Percentiles rank a stretch among this genome's conserved stretches.
phyloP scores from a whole-genome alignment of 2,888 invertebrate genomes.

The Callyntrura sp. region DNA sequence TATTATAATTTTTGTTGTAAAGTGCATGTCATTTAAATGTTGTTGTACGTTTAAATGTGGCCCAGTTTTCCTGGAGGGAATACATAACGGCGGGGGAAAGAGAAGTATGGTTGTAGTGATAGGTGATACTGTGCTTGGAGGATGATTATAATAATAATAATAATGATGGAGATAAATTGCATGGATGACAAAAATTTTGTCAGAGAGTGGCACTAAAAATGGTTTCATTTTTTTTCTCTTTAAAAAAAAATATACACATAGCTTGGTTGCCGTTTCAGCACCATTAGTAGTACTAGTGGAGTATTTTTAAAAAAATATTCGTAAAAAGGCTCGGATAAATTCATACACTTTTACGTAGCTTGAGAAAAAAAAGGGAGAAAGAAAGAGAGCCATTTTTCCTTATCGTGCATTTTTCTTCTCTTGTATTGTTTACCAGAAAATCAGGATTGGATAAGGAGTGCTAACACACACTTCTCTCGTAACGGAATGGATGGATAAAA shows the following conservation, averaged over 20 bases:
- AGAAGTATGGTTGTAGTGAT: slow-evolving; percentile 13
- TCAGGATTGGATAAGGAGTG: slow-evolving; percentile 43
- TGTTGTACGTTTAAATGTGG: slow-evolving; percentile 36
- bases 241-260: background rate
- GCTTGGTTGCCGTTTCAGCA: slow-evolving; percentile 15
- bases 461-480: background rate
- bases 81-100: background rate
- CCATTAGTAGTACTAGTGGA: slow-evolving; percentile 23
- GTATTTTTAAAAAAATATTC: background rate
- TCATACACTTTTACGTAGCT: too few relatives aligned
- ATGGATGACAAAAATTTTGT: slow-evolving; percentile 21
- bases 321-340: slow-evolving; percentile 12
- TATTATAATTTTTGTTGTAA: slow-evolving; percentile 26
- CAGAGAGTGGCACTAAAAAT: slow-evolving; percentile 28
- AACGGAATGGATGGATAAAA: slow-evolving; percentile 7
- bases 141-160: background rate
- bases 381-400: slow-evolving; percentile 30
- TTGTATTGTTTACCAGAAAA: slow-evolving; percentile 41
- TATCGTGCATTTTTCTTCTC: slow-evolving; percentile 48
- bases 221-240: background rate
- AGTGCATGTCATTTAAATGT: slow-evolving; percentile 46
- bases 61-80: slow-evolving; percentile 49
- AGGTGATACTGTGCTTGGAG: background rate
- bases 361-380: background rate
- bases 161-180: slow-evolving; percentile 5